Conservation (phyloP, 2,797 vertebrate genomes). For the Knipowitschia caucasica region DNA sequence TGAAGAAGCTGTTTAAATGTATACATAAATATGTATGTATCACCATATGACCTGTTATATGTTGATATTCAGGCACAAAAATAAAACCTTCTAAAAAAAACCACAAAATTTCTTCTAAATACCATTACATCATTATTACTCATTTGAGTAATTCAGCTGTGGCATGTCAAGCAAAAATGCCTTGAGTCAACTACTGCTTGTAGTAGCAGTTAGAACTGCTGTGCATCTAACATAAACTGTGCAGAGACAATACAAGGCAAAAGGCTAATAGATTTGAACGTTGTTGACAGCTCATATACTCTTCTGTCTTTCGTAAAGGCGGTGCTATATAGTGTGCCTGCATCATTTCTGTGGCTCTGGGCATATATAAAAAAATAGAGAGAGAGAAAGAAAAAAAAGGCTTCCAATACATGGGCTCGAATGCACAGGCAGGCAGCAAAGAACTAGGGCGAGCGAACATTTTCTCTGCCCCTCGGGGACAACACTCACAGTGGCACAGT, state of each 20-base stretch:
- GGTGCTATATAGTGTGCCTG: constrained; percentile 24
- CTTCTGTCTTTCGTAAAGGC: constrained; percentile 20
- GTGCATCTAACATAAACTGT: not conserved
- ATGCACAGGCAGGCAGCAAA: constrained; percentile 5
- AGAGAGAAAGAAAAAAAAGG: not conserved
- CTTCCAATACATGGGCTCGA: constrained; percentile 1
- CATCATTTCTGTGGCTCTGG: constrained; percentile 20
- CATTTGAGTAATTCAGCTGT: no score
- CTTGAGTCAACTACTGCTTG: not conserved
- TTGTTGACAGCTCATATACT: not conserved
- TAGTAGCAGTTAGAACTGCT: not conserved
- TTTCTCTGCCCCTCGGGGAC: constrained; percentile 33
- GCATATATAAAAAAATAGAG: not conserved
- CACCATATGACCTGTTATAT: no score
- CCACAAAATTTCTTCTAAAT: no score
- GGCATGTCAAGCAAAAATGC: no score
- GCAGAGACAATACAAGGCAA: not conserved
- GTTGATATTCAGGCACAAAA: no score
- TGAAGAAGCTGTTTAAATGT: no score
- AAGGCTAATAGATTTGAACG: not conserved
- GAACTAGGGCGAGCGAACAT: constrained; percentile 50
- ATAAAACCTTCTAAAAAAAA: no score
- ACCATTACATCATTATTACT: no score
- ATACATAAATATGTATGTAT: no score
- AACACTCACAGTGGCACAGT: constrained; percentile 47